Conservation (phyloP, 1,140 invertebrate species). For the Calliopsis andreniformis region DNA sequence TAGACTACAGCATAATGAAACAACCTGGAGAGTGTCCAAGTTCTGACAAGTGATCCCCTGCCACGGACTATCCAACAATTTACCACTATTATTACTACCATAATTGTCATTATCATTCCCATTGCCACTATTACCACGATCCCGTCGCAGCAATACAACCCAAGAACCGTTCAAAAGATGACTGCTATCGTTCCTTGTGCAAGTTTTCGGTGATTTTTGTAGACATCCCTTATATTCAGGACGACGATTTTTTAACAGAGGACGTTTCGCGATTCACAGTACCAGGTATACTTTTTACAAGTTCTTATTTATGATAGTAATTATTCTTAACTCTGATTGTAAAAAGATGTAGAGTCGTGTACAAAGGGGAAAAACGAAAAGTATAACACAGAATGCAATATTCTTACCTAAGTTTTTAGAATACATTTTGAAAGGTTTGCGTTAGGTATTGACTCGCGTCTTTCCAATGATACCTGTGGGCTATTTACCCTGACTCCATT, state of each 20-base stretch:
- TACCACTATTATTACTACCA: conserved; percentile 62
- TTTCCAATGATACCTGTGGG: conserved; percentile 49
- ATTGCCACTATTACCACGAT: conserved; percentile 56
- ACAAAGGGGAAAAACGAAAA: conserved; percentile 55
- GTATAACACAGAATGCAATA: conserved; percentile 58
- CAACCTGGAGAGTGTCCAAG: conserved; percentile 78
- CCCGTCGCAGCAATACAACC: conserved; percentile 60
- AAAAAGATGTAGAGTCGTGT: conserved; percentile 66
- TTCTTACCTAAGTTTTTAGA: conserved; percentile 72
- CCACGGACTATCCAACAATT: conserved; percentile 67
- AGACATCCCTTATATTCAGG: conserved; percentile 61
- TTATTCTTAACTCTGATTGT: conserved; percentile 65
- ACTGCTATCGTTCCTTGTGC: conserved; percentile 63
- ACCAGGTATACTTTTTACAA: conserved; percentile 77
- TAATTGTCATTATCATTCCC: conserved; percentile 62
- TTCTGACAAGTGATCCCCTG: conserved; percentile 81
- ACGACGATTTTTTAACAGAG: conserved; percentile 69
- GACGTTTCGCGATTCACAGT: conserved; percentile 69
- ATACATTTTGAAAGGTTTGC: conserved; percentile 56
- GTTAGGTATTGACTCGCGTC: conserved; percentile 59
- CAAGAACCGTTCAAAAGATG: conserved; percentile 65
- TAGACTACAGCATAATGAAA: conserved; percentile 80
- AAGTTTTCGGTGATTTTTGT: conserved; percentile 72
- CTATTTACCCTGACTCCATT: conserved; percentile 31
- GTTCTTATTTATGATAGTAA: conserved; percentile 79